Base-by-base conservation (phyloP, 2,888 invertebrate species). In the Chloroclysta siterata region DNA sequence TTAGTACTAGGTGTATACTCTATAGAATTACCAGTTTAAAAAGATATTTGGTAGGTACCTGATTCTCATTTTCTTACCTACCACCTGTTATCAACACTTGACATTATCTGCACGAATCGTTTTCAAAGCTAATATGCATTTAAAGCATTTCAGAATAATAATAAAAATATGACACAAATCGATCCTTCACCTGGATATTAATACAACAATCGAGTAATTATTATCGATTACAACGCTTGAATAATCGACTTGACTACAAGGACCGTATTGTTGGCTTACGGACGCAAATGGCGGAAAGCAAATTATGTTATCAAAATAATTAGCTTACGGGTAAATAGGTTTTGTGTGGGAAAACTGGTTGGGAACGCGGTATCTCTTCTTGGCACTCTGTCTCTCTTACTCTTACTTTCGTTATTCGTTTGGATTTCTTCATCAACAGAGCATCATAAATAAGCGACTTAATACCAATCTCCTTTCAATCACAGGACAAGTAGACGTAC, bases 241-340 rank as follows among this genome's bases (percentile, higher is more conserved):
- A 75, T 74, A 80, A 71, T 76, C 76, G 73, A 74, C 73, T 79
- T 72, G 75, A 72, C 73, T 69, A 75, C 67, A 66, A 76, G 76
- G 58, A 66, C 63, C 65, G 55, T 59, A 56, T 47, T 60, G 70
- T 65, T 65, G 56, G 63, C 42, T 69, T 75, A 70, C 70, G 72
- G 70, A 67, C 63, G 72, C 77, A 79, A 80, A 78, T 76, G 80
- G 83, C 81, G 83, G 84, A 81, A 82, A 77, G 76, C 75, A 73
- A 82, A 84, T 84, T 84, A 84, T 78, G 78, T 78, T 78, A 78
- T 84, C 84, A 78, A 74, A 80, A 83, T 74, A 73, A 79, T 83
- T 83, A 67, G 77, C 62, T 71, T 63, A 77, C 73, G 80, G 74
- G 57, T 68, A 63, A 66, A 56, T 76, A 69, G 69, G 57, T 65